Conservation (phyloP, 1,140 invertebrate species). For the Theocolax elegans region DNA sequence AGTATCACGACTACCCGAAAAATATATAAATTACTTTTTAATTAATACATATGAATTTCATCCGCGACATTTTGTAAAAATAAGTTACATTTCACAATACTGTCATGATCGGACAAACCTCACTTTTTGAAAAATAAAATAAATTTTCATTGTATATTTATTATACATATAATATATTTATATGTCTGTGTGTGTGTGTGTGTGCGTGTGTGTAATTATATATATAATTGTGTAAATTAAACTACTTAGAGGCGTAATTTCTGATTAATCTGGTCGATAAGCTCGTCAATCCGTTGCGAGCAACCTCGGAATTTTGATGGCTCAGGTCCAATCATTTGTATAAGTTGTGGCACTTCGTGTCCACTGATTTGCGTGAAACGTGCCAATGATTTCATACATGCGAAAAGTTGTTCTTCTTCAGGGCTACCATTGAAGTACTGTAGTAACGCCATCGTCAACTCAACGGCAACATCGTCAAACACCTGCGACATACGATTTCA, state of each 20-base stretch:
- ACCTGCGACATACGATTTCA: slow-evolving; percentile 70
- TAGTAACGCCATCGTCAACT: slow-evolving; percentile 90
- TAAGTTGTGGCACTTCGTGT: slow-evolving; percentile 86
- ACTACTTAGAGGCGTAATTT: slow-evolving; percentile 68
- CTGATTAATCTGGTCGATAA: slow-evolving; percentile 79
- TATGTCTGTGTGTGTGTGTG: no score
- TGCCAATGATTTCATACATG: slow-evolving; percentile 81
- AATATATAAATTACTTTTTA: no score
- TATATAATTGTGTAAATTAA: no score
- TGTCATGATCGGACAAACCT: no score
- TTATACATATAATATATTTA: no score
- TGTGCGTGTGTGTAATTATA: no score
- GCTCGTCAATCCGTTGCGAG: slow-evolving; percentile 82
- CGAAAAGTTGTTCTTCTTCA: slow-evolving; percentile 82
- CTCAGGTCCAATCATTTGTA: slow-evolving; percentile 93
- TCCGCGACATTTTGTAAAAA: no score
- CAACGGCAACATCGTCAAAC: slow-evolving; percentile 93
- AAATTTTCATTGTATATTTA: no score
- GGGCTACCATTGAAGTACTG: slow-evolving; percentile 87
- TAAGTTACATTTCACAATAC: no score
- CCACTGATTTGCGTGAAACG: slow-evolving; percentile 83
- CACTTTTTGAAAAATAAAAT: no score
- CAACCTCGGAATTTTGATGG: slow-evolving; percentile 84
- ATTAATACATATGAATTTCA: no score
- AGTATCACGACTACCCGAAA: no score